Base-by-base conservation (phyloP, 2,113 vertebrate species). In the Carassius auratus region DNA sequence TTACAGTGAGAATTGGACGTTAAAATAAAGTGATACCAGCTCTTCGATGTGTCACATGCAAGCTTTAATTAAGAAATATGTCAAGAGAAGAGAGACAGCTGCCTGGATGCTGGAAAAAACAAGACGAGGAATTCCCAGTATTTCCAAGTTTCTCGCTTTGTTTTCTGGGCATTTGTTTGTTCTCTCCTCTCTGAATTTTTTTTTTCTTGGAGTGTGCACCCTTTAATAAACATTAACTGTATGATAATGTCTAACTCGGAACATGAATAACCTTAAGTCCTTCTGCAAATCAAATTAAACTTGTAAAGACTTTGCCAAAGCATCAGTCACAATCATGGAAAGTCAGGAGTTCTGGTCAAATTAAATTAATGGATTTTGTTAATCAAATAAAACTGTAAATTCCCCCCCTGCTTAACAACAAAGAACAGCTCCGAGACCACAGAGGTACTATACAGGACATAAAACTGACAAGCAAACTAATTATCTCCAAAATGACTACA, bases 391-490 rank as follows among this genome's bases (percentile, higher is more conserved):
- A 77, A 23, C 26, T 48, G 33, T 86, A 85, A 79, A 87, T 79
- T 82, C 79, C 66, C 26, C 42, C 38, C 61, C 38, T 66, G 42
- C 64, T 61, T 84, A 76, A 84, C 91, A 89, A 85, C 87, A 91
- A 86, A 92, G 78, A 90, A 91, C 45, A 48, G 93, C 93, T 94
- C 92, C 5, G 85, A 92, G 92, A 93, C 91, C 84, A 86, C 88
- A 90, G 90, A 94, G 92, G 92, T 93, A 30, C 30, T 30, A 2
- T 30, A 93, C 90, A 76, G 90, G 90, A 90, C 91, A 94, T 95
- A 94, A 94, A 95, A 92, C 90, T 95, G 94, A 95, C 94, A 95
- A 91, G 92, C 91, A 89, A 92, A 95, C 93, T 95, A 94, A 94
- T 95, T 95, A 95, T 93, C 90, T 91, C 86, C 83, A 94, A 94